Evolutionary conservation across 1,140 invertebrate genomes (phyloP), one percentile per base, ranked within the genome.

Genomic region (Bursaphelenchus mucronatus): DNA sequence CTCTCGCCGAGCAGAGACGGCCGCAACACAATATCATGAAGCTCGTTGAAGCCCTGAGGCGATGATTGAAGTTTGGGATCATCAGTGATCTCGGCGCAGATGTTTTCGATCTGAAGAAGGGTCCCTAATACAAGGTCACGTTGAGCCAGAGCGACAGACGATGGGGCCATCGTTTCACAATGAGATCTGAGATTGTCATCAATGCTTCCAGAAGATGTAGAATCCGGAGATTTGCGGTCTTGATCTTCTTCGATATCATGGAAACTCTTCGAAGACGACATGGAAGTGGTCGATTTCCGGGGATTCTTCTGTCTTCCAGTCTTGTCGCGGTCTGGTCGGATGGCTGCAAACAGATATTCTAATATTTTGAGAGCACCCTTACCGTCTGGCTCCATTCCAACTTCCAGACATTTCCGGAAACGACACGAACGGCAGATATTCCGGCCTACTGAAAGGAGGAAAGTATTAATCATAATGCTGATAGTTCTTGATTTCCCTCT

Each of bases 321-420:
- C 67, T 80, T 80, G 63, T 79, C 77, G 8, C 77, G 57, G 45
- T 59, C 57, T 6, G 57, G 57, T 13, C 57, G 57, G 41, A 59
- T 59, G 57, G 57, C 15, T 15, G 15, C 5, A 15, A 50, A 50
- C 19, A 56, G n/a, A 61, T 61, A n/a, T 64, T 61, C 56, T 55
- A 17, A 55, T 17, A 17, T 55, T 19, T 6, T 6, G 30, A n/a
- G n/a, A 30, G 30, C 30, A 17, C 8, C 30, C 6, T 68, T 65
- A 85, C 84, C 84, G 71, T 85, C 84, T 68, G 77, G 81, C 63
- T 86, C 84, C 85, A 86, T 86, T 44, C 85, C 84, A n/a, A 86
- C 82, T 54, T 82, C 76, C 19, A 86, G 71, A 72, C 85, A 86
- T 73, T 85, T 85, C 61, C 81, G 81, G 71, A 85, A 85, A 11